A percentile compares a stretch with the other conserved stretches of the same genome.
phyloP scores from a whole-genome alignment of 2,888 invertebrate species.

The Eupeodes latifasciatus region DNA sequence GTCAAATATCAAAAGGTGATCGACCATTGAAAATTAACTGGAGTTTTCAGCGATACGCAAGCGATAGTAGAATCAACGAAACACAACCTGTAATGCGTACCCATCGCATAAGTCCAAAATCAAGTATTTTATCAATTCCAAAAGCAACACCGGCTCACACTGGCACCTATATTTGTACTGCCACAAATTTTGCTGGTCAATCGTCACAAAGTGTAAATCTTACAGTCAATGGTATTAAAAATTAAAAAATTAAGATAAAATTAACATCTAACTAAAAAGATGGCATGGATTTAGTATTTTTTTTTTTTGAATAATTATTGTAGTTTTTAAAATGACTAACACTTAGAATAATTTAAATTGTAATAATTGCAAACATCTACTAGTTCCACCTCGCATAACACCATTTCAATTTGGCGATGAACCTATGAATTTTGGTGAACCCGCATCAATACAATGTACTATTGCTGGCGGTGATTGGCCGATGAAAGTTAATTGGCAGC shows the following conservation, averaged over 20 bases:
- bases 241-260: conserved; percentile 30
- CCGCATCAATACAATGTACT: conserved; percentile 87
- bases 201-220: conserved; percentile 86
- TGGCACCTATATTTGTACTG: conserved; percentile 87
- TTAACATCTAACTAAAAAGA: conserved; percentile 29
- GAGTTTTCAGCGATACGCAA: conserved; percentile 84
- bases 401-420: conserved; percentile 91
- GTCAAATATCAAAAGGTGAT: conserved; percentile 90
- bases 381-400: conserved; percentile 90
- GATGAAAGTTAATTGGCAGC: conserved; percentile 86
- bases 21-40: conserved; percentile 88
- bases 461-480: conserved; percentile 86
- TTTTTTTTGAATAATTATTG: conserved; percentile 26
- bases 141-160: conserved; percentile 87
- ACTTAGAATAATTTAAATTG: background rate
- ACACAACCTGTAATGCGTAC: conserved; percentile 84
- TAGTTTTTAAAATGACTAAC: conserved; percentile 66
- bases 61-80: conserved; percentile 77
- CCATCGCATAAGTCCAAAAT: conserved; percentile 87
- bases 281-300: conserved; percentile 66
- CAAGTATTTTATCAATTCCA: conserved; percentile 86
- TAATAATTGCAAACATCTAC: conserved; percentile 80
- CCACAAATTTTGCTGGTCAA: conserved; percentile 86
- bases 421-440: conserved; percentile 90
- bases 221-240: conserved; percentile 86